These are phyloP conservation scores for Enteromius afrohamiltoni DNA, from an alignment of 2,797 vertebrate species.

Conservation along the genomic window DNA sequence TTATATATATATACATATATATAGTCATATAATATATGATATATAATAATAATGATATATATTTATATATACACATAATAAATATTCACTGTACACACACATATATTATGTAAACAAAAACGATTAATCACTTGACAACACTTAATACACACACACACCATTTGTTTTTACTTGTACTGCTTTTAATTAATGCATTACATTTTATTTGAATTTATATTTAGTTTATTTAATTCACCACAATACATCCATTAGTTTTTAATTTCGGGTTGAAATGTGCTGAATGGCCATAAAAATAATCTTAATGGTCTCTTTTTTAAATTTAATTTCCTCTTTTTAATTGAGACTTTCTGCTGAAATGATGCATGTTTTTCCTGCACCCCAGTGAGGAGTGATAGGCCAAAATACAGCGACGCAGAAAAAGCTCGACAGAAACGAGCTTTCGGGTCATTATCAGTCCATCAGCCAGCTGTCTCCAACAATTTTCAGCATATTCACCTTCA, in stretches of 20 bases:
- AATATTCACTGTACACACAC: no score
- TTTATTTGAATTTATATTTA: background rate
- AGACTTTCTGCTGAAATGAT: background rate
- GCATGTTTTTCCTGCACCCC: background rate
- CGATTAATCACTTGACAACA: no score
- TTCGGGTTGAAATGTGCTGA: background rate
- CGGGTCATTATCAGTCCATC: slow-evolving; percentile 46
- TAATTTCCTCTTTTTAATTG: background rate
- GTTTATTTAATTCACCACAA: no score
- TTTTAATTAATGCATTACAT: background rate
- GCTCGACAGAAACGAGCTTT: background rate
- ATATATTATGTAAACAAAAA: no score
- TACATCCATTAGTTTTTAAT: background rate
- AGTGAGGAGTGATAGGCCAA: background rate
- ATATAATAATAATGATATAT: no score
- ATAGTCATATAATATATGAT: no score
- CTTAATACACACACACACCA: no score
- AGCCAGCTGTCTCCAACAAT: slow-evolving; percentile 47
- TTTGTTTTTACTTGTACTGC: background rate
- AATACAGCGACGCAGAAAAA: slow-evolving; percentile 1
- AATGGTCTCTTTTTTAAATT: background rate
- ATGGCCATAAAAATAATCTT: background rate
- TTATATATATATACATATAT: no score
- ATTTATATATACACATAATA: no score
- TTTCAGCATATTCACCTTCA: slow-evolving; percentile 25